Percentiles rank a stretch among this genome's conserved stretches.
These are phyloP conservation scores for Salvator merianae DNA, from an alignment of 2,113 vertebrate species.

Conservation along the genomic window DNA sequence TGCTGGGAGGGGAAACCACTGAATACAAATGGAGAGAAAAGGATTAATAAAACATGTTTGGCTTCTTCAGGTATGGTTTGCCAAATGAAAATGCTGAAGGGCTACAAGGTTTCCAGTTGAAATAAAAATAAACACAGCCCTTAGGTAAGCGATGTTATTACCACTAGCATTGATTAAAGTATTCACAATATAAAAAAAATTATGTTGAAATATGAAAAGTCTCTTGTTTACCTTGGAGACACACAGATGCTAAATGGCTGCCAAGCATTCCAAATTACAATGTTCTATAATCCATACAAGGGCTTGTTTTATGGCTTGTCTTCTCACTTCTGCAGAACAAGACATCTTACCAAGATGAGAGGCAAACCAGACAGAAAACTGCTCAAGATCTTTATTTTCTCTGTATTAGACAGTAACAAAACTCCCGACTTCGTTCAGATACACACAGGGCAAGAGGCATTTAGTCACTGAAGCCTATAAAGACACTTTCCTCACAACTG, in stretches of 20 bases:
- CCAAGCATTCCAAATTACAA: conserved; percentile 59
- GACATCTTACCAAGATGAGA: not conserved
- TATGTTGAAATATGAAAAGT: conserved; percentile 69
- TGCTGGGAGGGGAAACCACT: conserved; percentile 16
- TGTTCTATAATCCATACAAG: conserved; percentile 48
- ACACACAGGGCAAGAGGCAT: not conserved
- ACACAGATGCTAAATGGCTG: conserved; percentile 65
- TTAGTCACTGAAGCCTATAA: too few relatives aligned
- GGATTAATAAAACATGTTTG: conserved; percentile 54
- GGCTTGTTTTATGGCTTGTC: not conserved
- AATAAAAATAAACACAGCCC: conserved; percentile 80
- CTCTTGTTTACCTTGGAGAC: conserved; percentile 64
- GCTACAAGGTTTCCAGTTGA: conserved; percentile 75
- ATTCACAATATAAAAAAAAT: conserved; percentile 77
- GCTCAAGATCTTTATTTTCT: not conserved
- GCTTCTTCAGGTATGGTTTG: conserved; percentile 70
- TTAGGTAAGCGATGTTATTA: conserved; percentile 79
- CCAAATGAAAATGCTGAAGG: conserved; percentile 71
- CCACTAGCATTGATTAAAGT: conserved; percentile 77
- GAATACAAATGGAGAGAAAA: conserved; percentile 20
- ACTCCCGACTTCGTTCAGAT: not conserved
- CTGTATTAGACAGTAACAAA: not conserved
- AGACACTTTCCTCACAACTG: not conserved
- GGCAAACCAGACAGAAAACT: not conserved
- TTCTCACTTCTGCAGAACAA: conserved; percentile 34